phyloP scores from a whole-genome alignment of 2,888 invertebrate species.

The Acanthococcus lagerstroemiae region DNA sequence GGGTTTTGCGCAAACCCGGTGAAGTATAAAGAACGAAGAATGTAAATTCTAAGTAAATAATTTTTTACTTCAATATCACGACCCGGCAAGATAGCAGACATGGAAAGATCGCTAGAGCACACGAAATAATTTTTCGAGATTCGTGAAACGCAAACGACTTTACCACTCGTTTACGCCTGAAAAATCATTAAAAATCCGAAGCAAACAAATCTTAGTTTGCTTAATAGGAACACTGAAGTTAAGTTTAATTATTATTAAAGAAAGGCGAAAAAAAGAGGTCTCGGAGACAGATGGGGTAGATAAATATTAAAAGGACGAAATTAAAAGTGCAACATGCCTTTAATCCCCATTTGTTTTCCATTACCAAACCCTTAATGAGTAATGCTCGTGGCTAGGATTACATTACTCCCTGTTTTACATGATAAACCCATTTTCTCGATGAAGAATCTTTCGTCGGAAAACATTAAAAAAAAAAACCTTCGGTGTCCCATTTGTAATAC shows the following conservation, averaged over 20 bases:
- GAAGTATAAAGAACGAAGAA: too few relatives aligned
- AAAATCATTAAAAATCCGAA: conserved; percentile 5
- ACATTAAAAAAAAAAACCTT: conserved; percentile 18
- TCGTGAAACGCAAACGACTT: neutral
- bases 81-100: too few relatives aligned
- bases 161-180: neutral
- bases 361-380: conserved; percentile 29
- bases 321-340: conserved; percentile 30
- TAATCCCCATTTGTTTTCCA: conserved; percentile 30
- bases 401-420: conserved; percentile 28
- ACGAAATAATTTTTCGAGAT: too few relatives aligned
- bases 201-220: neutral
- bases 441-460: conserved; percentile 23
- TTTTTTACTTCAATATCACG: too few relatives aligned
- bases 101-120: too few relatives aligned
- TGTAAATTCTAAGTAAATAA: too few relatives aligned
- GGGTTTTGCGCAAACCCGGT: too few relatives aligned
- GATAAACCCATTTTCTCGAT: conserved; percentile 27
- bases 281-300: conserved; percentile 27
- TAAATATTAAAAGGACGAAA: conserved; percentile 30
- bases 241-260: conserved; percentile 8
- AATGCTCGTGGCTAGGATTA: conserved; percentile 30
- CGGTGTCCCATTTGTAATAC: conserved; percentile 29
- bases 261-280: conserved; percentile 2
- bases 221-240: conserved; percentile 3